Conservation (phyloP, 2,888 invertebrate genomes). For the Chalcis sispes region DNA sequence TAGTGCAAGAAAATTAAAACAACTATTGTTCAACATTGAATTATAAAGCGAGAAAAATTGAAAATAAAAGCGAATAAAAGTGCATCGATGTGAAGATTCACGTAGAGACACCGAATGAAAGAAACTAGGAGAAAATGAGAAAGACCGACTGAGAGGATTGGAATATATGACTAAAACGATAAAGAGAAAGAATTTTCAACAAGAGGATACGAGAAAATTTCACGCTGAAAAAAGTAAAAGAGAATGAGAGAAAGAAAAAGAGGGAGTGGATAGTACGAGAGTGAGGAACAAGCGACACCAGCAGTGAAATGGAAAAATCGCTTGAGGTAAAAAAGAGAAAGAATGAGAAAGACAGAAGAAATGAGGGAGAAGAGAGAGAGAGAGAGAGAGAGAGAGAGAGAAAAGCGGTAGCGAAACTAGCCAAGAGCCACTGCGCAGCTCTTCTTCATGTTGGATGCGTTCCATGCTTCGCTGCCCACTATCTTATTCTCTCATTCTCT, state of each 20-base stretch:
- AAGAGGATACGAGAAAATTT: constrained; percentile 29
- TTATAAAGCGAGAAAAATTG: too few relatives aligned
- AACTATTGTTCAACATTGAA: too few relatives aligned
- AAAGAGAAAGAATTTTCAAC: neutral
- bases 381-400: too few relatives aligned
- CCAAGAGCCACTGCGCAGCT: constrained; percentile 15
- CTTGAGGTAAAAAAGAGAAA: constrained; percentile 41
- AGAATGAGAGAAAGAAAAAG: constrained; percentile 34
- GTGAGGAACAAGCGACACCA: constrained; percentile 25
- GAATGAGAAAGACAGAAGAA: constrained; percentile 36
- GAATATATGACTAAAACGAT: neutral
- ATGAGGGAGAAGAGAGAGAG: constrained; percentile 37
- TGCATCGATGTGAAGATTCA: too few relatives aligned
- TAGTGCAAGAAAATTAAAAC: too few relatives aligned
- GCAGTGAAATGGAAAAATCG: constrained; percentile 42
- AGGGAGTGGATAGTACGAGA: constrained; percentile 2
- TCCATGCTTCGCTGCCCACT: constrained; percentile 44
- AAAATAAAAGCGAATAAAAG: too few relatives aligned
- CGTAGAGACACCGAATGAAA: too few relatives aligned
- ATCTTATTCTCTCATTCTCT: too few relatives aligned
- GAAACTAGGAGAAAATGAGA: too few relatives aligned
- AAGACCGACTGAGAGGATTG: neutral
- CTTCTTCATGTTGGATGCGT: constrained; percentile 40
- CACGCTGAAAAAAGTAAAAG: neutral
- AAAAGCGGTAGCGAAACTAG: constrained; percentile 16